Evolutionary conservation across 2,888 invertebrate genomes (phyloP).

Genomic region (Drosophila conformis): DNA sequence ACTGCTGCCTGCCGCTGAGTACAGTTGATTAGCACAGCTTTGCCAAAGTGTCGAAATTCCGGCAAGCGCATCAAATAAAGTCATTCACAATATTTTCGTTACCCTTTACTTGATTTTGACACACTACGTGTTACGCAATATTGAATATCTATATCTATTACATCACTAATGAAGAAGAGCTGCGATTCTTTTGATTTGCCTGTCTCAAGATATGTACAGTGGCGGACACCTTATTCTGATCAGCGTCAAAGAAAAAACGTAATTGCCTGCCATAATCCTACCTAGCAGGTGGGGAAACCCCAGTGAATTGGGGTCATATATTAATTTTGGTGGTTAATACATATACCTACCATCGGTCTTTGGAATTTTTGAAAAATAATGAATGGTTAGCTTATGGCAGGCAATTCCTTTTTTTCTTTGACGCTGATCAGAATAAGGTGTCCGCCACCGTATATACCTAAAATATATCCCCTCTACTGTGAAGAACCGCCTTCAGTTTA

Average conservation of each 20-base stretch:
- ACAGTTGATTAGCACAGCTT: conserved; percentile 48
- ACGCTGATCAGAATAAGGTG: too few species aligned
- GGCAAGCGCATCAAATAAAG: conserved; percentile 21
- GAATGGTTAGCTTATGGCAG: too few species aligned
- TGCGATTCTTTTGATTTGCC: not conserved
- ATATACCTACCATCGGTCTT: too few species aligned
- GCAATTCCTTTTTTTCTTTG: too few species aligned
- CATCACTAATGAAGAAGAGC: not conserved
- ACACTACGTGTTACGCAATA: not conserved
- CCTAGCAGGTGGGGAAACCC: too few species aligned
- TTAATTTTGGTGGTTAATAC: too few species aligned
- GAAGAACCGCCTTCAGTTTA: not conserved
- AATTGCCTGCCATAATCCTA: too few species aligned
- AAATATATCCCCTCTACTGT: not conserved
- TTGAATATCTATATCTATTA: not conserved
- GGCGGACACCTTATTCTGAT: too few species aligned
- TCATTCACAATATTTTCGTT: conserved; percentile 27
- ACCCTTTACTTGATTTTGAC: not conserved
- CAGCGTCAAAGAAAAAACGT: too few species aligned
- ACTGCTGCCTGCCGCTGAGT: not conserved
- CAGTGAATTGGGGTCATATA: too few species aligned
- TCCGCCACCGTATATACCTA: too few species aligned
- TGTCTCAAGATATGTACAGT: not conserved
- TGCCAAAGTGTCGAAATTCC: conserved; percentile 49
- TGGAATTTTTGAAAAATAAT: too few species aligned